phyloP scores from a whole-genome alignment of 2,113 vertebrate genomes.

The Microtus pennsylvanicus region DNA sequence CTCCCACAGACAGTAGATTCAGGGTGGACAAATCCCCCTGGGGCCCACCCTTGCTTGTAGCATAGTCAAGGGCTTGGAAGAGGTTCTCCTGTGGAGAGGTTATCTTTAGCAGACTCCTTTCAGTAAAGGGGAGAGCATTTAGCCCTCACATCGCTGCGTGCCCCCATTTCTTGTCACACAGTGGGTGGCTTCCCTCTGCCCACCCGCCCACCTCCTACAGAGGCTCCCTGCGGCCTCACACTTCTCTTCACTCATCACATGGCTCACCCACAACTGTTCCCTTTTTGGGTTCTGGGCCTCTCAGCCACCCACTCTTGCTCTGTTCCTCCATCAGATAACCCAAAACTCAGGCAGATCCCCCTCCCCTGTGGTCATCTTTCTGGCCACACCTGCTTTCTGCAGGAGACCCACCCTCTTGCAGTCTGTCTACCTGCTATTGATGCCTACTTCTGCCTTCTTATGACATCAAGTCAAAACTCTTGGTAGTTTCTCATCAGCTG shows the following conservation, averaged over 20 bases:
- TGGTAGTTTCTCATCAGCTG: neutral
- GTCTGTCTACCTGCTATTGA: neutral
- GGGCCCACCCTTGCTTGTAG: neutral
- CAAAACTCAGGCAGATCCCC: neutral
- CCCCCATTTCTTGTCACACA: slow-evolving; percentile 37
- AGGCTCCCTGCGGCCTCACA: slow-evolving; percentile 51
- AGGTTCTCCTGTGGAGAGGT: neutral
- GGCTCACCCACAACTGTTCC: slow-evolving; percentile 72
- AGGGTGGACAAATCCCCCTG: neutral
- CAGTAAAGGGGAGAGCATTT: neutral
- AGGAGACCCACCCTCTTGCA: neutral
- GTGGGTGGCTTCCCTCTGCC: slow-evolving; percentile 55
- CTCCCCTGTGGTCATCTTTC: neutral
- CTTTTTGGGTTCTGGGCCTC: slow-evolving; percentile 64
- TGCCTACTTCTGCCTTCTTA: neutral
- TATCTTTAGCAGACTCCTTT: slow-evolving; percentile 56
- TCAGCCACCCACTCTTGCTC: slow-evolving; percentile 62
- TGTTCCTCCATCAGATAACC: slow-evolving; percentile 62
- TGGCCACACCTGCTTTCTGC: neutral
- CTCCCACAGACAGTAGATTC: neutral
- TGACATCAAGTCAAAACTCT: neutral
- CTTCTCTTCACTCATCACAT: slow-evolving; percentile 61
- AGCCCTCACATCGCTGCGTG: neutral
- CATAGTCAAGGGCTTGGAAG: neutral
- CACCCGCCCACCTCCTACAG: slow-evolving; percentile 53